Evolutionary conservation across 2,888 invertebrate species (phyloP).

Genomic region (Drosophila parthenogenetica): DNA sequence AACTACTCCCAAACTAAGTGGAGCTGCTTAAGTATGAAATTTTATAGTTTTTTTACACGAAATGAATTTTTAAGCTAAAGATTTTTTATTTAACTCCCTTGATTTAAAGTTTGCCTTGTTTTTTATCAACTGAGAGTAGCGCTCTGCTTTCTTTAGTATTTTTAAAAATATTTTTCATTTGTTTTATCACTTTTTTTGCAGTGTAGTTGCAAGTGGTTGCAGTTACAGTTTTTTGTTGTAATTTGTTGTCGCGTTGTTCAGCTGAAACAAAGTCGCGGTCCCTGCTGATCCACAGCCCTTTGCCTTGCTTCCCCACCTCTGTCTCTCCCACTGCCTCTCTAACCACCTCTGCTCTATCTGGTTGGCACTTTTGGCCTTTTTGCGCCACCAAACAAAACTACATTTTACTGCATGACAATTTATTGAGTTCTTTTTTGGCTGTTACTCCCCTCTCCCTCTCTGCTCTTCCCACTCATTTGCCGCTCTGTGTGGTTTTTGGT

Average conservation of each 20-base stretch:
- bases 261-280: slow-evolving; percentile 67
- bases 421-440: slow-evolving; percentile 74
- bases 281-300: slow-evolving; percentile 22
- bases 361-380: slow-evolving; percentile 34
- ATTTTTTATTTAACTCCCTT: no score
- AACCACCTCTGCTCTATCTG: background rate
- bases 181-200: background rate
- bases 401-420: slow-evolving; percentile 82
- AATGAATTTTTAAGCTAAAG: no score
- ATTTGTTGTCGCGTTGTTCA: slow-evolving; percentile 57
- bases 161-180: background rate
- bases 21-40: no score
- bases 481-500: slow-evolving; percentile 55
- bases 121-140: no score
- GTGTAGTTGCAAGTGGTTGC: slow-evolving; percentile 10
- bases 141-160: background rate
- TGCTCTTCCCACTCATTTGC: slow-evolving; percentile 50
- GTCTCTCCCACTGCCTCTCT: background rate
- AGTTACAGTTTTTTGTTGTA: slow-evolving; percentile 28
- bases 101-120: no score
- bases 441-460: background rate
- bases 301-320: background rate
- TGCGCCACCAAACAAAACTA: slow-evolving; percentile 57
- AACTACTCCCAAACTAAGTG: no score
- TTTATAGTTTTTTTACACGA: no score